Conservation (phyloP, 2,888 invertebrate species). For the Orthosia gracilis region DNA sequence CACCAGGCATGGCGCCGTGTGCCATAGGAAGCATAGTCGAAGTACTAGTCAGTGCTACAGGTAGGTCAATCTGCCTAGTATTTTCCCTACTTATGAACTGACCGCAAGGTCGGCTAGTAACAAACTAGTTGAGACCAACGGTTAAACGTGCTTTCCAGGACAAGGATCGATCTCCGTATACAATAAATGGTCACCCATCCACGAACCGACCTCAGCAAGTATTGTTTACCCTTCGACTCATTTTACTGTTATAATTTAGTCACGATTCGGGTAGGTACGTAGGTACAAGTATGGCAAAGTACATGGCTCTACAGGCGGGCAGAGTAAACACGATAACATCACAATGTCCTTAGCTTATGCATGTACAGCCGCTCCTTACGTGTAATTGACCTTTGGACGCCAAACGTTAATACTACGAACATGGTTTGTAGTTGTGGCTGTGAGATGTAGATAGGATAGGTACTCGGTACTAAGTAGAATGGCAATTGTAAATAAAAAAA, state of each 20-base stretch:
- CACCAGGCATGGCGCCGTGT: slow-evolving; percentile 98
- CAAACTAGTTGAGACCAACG: no score
- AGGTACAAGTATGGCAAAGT: not conserved
- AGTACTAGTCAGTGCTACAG: slow-evolving; percentile 97
- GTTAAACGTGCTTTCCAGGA: no score
- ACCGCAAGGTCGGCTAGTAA: no score
- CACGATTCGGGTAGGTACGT: no score
- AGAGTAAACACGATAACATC: slow-evolving; percentile 50
- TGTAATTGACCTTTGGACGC: slow-evolving; percentile 48
- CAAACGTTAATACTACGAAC: slow-evolving; percentile 27
- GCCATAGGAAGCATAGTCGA: slow-evolving; percentile 98
- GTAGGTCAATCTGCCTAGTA: slow-evolving; percentile 74
- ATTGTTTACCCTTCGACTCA: no score
- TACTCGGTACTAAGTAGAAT: no score
- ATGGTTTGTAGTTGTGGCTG: not conserved
- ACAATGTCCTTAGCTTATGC: slow-evolving; percentile 48
- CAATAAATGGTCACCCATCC: no score
- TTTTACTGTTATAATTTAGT: no score
- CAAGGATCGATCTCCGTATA: no score
- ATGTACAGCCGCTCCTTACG: slow-evolving; percentile 40
- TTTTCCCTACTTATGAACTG: no score
- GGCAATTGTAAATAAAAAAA: no score
- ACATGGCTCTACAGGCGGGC: not conserved
- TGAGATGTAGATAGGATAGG: not conserved
- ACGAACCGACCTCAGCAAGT: no score